Base-by-base conservation (phyloP, 2,888 invertebrate genomes). In the Napeogenes sylphis region DNA sequence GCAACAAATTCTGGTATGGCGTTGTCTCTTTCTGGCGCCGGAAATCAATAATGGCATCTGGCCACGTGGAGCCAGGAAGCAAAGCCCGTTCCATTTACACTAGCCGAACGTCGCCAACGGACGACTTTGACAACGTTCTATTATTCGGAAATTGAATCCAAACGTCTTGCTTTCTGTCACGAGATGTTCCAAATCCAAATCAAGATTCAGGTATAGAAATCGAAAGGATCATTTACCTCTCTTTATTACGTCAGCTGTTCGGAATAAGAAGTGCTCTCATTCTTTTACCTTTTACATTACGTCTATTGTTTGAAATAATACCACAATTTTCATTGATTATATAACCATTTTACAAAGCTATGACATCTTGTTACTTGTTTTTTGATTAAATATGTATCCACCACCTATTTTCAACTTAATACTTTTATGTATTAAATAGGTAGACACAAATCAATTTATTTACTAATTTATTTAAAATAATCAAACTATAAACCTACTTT, bases 21-120 rank as follows among this genome's bases (percentile, higher is more conserved):
- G 80, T 68, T 72, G 78, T 89, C 89, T 78, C 85, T 68, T 73
- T 89, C 81, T 75, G 70, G 80, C 86, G 83, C 90, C 90, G 90
- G 91, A 91, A 91, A 90, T 90, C 91, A 90, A 90, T 89, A 90
- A 87, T 85, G 82, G 89, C 85, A 85, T 86, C 83, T 84, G 76
- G 83, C 87, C 90, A 90, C 90, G 90, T 90, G 90, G 87, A 84
- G 84, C 75, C 77, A 84, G 84, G 83, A 85, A 85, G 80, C 81
- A 75, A 79, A 76, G 78, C 78, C 76, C 81, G 85, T 79, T 84
- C 83, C 84, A 85, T 86, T 85, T 87, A 86, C 84, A 84, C 80
- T 79, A 73, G 77, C 72, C 77, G 69, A 81, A 82, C 78, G 79
- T 77, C 73, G 79, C 73, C 78, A 76, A 72, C 78, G 77, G 79